These are phyloP conservation scores for Rhabdomys pumilio DNA, from an alignment of 2,797 vertebrate genomes.

Conservation along the genomic window DNA sequence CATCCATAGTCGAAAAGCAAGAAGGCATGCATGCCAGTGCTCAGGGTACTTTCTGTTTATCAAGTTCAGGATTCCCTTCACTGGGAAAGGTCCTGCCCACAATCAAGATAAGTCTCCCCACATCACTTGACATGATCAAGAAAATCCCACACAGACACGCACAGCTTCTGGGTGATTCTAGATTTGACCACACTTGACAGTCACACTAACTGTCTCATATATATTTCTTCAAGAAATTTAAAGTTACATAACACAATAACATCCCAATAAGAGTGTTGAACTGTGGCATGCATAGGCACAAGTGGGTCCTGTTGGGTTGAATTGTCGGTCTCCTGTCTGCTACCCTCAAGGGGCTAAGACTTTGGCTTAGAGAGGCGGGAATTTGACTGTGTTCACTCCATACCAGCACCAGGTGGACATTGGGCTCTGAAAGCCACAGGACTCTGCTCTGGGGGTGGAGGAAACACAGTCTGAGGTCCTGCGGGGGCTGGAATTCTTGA, in stretches of 20 bases:
- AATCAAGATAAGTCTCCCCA: neutral
- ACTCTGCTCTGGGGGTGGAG: no score
- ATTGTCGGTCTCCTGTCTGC: no score
- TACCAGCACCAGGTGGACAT: no score
- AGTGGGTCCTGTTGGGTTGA: no score
- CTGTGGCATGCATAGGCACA: no score
- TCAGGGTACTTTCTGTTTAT: neutral
- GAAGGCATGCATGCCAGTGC: neutral
- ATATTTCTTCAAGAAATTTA: neutral
- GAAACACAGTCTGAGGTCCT: no score
- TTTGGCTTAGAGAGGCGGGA: no score
- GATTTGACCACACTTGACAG: neutral
- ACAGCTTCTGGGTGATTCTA: neutral
- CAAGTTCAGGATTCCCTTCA: neutral
- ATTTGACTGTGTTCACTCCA: no score
- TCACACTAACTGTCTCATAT: neutral
- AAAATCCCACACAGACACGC: neutral
- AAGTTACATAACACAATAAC: neutral
- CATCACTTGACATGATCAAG: neutral
- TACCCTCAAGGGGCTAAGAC: no score
- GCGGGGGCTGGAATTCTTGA: no score
- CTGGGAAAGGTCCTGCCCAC: neutral
- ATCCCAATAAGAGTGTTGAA: neutral
- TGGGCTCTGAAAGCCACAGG: no score
- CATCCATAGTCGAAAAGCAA: neutral